A percentile compares a stretch with the other conserved stretches of the same genome.
Conservation (phyloP, 2,113 vertebrate species). For the Gobius niger region DNA sequence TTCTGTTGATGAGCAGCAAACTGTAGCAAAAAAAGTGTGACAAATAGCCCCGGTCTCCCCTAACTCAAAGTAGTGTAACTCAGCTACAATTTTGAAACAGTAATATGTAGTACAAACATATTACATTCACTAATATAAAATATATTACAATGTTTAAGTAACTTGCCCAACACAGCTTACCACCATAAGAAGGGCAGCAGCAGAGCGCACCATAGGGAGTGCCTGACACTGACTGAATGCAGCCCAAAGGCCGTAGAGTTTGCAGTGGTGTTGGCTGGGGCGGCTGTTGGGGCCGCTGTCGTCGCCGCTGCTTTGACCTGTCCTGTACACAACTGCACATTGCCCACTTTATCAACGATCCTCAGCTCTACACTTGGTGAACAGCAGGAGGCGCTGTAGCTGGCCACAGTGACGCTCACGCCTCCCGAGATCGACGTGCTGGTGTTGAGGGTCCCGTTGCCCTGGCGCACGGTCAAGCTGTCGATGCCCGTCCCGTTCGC, state of each 20-base stretch:
- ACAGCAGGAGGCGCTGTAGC: conserved; percentile 72
- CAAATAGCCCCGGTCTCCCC: too few species aligned
- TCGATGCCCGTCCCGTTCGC: conserved; percentile 65
- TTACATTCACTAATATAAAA: not conserved
- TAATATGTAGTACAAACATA: not conserved
- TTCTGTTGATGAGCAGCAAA: too few species aligned
- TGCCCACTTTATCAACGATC: conserved; percentile 67
- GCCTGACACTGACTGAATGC: conserved; percentile 8
- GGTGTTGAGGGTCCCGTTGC: conserved; percentile 65
- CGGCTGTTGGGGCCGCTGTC: not conserved
- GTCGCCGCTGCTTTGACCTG: conserved; percentile 60
- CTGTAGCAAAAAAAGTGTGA: too few species aligned
- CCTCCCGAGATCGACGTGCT: conserved; percentile 27
- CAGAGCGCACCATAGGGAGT: conserved; percentile 6
- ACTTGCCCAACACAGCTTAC: too few species aligned
- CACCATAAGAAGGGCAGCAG: not conserved
- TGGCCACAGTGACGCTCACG: conserved; percentile 43
- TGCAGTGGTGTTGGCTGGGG: conserved; percentile 6
- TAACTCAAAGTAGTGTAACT: too few species aligned
- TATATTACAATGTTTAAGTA: not conserved
- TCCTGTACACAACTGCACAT: conserved; percentile 63
- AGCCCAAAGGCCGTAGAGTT: conserved; percentile 28
- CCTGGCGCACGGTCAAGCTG: conserved; percentile 42
- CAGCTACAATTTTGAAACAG: too few species aligned
- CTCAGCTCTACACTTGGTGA: conserved; percentile 57